Evolutionary conservation across 2,113 vertebrate species (phyloP).

Genomic region (Bos javanicus): DNA sequence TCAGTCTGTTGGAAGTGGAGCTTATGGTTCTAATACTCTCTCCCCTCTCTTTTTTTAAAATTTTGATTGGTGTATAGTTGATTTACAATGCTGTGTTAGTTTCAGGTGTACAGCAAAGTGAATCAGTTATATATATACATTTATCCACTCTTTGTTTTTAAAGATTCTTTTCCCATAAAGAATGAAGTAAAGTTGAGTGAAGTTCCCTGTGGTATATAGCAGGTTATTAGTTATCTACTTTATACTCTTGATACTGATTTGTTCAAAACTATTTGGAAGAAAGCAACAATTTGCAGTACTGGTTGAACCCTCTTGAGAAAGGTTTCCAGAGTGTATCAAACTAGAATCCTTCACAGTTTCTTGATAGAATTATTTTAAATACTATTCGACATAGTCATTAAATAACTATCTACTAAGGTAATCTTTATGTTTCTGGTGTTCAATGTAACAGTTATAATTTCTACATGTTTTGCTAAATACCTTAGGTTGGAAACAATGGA

Average conservation of each 20-base stretch:
- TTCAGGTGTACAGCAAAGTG: neutral
- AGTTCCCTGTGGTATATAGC: neutral
- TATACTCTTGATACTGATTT: neutral
- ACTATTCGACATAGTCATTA: neutral
- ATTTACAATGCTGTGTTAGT: neutral
- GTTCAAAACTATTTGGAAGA: neutral
- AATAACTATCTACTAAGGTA: neutral
- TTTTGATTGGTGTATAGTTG: neutral
- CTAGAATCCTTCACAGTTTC: neutral
- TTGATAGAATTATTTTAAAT: slow-evolving; percentile 13
- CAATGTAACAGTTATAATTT: neutral
- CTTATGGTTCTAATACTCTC: neutral
- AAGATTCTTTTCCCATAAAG: neutral
- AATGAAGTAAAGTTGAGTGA: neutral
- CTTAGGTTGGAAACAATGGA: slow-evolving; percentile 25
- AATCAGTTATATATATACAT: neutral
- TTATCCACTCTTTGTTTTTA: neutral
- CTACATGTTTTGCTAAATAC: slow-evolving; percentile 22
- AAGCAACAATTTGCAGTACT: neutral
- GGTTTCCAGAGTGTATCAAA: neutral
- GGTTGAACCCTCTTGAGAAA: slow-evolving; percentile 13
- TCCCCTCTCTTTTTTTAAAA: neutral
- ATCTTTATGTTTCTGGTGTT: slow-evolving; percentile 28
- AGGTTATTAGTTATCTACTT: neutral
- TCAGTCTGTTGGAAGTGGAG: neutral